Evolutionary conservation across 2,797 vertebrate species (phyloP).

Genomic region (Onychomys arenicola): DNA sequence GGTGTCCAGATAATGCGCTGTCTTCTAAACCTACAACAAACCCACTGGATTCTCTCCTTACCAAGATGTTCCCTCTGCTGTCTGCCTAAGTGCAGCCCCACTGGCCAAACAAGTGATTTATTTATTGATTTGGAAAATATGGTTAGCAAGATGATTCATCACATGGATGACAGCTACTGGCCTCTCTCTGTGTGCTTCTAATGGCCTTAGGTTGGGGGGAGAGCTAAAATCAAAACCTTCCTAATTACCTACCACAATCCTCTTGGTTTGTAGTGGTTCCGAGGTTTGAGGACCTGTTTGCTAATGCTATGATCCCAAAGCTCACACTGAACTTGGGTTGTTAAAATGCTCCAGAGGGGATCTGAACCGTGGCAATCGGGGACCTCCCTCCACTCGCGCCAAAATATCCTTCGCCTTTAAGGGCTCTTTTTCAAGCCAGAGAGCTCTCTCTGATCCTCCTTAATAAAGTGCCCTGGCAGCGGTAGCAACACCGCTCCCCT

Average conservation of each 20-base stretch:
- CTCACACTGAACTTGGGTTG: slow-evolving; percentile 39
- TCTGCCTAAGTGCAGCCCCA: neutral
- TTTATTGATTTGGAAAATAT: slow-evolving; percentile 65
- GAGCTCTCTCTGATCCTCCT: slow-evolving; percentile 87
- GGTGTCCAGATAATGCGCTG: neutral
- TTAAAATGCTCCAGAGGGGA: slow-evolving; percentile 56
- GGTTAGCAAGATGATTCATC: slow-evolving; percentile 57
- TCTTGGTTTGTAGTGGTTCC: neutral
- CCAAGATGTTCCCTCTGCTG: neutral
- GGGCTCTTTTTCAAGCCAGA: slow-evolving; percentile 83
- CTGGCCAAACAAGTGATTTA: slow-evolving; percentile 58
- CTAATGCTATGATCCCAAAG: slow-evolving; percentile 5
- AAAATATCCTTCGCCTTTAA: slow-evolving; percentile 86
- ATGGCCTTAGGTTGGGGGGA: neutral
- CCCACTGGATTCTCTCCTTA: neutral
- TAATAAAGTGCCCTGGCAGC: slow-evolving; percentile 84
- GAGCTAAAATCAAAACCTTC: slow-evolving; percentile 40
- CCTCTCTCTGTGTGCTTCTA: neutral
- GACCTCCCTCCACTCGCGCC: slow-evolving; percentile 55
- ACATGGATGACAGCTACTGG: neutral
- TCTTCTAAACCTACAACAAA: neutral
- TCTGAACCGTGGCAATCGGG: slow-evolving; percentile 69
- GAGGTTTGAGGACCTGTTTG: slow-evolving; percentile 32
- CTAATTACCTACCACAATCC: slow-evolving; percentile 31
- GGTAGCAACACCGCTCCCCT: slow-evolving; percentile 66